Conservation (phyloP, 2,888 invertebrate species). For the Pammene fasciana region DNA sequence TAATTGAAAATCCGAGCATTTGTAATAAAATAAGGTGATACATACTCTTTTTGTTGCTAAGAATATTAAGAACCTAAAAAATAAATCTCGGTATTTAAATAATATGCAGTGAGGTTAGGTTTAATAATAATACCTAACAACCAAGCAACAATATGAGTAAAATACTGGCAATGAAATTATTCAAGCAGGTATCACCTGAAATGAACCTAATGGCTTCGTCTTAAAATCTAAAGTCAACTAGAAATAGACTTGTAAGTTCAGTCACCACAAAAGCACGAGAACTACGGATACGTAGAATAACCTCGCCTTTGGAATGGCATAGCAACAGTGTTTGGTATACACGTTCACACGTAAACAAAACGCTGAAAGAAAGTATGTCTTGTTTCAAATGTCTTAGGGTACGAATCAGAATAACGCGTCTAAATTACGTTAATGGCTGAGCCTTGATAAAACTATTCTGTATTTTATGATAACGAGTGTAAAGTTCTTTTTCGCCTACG, state of each 20-base stretch:
- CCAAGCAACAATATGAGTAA: conserved; percentile 26
- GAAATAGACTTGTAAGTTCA: conserved; percentile 8
- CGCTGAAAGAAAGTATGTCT: neutral
- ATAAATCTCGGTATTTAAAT: neutral
- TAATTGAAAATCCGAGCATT: too few species aligned
- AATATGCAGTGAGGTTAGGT: neutral
- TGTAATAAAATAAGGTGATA: too few species aligned
- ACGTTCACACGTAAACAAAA: neutral
- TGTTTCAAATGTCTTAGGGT: neutral
- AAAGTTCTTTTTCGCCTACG: conserved; percentile 16
- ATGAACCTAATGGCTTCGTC: conserved; percentile 2
- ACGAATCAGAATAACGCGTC: neutral
- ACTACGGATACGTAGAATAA: conserved; percentile 38
- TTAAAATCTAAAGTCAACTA: neutral
- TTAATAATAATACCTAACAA: conserved; percentile 30
- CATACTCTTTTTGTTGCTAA: neutral
- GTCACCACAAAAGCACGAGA: conserved; percentile 34
- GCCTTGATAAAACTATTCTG: conserved; percentile 12
- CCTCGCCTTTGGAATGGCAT: conserved; percentile 35
- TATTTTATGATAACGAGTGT: neutral
- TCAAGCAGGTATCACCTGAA: neutral
- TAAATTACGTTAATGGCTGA: conserved; percentile 11
- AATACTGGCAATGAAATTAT: conserved; percentile 34
- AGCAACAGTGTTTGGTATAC: conserved; percentile 30
- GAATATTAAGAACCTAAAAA: neutral